Evolutionary conservation across 2,113 vertebrate species (phyloP), one percentile per base, ranked within the genome.

Genomic region (Chinchilla lanigera): DNA sequence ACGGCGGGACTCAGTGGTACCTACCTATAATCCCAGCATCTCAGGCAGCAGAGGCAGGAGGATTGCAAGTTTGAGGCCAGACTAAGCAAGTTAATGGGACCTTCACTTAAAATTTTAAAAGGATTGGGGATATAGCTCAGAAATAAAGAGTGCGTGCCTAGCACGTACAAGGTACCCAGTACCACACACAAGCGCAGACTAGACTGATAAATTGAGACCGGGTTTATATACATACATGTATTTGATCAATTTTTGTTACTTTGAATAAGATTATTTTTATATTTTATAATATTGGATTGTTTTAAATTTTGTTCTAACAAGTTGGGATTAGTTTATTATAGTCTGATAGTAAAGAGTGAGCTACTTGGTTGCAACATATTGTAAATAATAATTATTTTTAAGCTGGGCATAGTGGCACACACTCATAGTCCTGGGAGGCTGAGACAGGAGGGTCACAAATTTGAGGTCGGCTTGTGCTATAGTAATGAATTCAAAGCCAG

Each of bases 251-350:
- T n/a, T 69, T 94, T 71, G 35, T 92, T 52, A 92, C 17, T 75
- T 90, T 89, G 63, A 95, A 80, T 93, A 30, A 90, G 44, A 86
- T 78, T 96, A 71, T 82, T 61, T 95, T 78, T 86, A 65, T 87
- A 22, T 81, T 77, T 94, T 95, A 95, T 56, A 86, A 26, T 89
- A 69, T 50, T 82, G 44, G 5, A 69, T 95, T 89, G 41, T 86
- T 96, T 89, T 71, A 94, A 77, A 71, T 92, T 89, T 35, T 86
- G 14, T 90, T 97, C 91, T 89, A 7, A 93, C 38, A 86, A 28
- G 87, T 93, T 93, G 88, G 85, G 44, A 19, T 87, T 56, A 67
- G 33, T 60, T 93, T 61, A 60, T 90, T 93, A 6, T 94, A 85
- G 52, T 81, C 56, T 88, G 41, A 61, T 80, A 58, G 35, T 83